Conservation (phyloP, 2,888 invertebrate species). For the Pyrocoelia pectoralis region DNA sequence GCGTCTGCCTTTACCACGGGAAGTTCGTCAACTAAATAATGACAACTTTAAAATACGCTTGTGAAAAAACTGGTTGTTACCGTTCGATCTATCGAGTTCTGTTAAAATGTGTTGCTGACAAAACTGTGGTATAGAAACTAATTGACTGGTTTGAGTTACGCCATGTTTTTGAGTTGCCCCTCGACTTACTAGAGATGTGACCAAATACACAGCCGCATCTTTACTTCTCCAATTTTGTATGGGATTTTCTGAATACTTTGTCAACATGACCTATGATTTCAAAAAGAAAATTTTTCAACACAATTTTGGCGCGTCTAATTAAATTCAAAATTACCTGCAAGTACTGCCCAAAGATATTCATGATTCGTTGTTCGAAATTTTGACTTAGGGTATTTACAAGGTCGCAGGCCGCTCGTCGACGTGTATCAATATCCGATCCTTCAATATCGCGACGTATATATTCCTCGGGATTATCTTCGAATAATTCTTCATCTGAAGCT, state of each 20-base stretch:
- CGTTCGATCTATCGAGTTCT: constrained; percentile 79
- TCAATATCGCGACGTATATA: constrained; percentile 96
- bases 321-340: constrained; percentile 68
- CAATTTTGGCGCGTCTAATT: neutral
- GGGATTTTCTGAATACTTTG: constrained; percentile 80
- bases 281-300: too few species aligned
- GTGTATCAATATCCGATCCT: constrained; percentile 97
- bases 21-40: constrained; percentile 77
- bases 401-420: constrained; percentile 96
- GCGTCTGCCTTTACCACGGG: constrained; percentile 97
- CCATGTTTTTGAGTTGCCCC: constrained; percentile 90
- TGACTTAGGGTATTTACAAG: constrained; percentile 90
- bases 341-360: constrained; percentile 87
- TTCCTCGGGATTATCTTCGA: constrained; percentile 98
- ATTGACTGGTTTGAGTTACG: constrained; percentile 87
- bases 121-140: constrained; percentile 91
- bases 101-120: constrained; percentile 86
- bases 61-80: constrained; percentile 58
- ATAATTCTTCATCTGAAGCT: constrained; percentile 94
- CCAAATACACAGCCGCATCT: constrained; percentile 95
- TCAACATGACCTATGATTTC: constrained; percentile 80
- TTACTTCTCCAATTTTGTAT: constrained; percentile 88
- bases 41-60: neutral
- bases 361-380: constrained; percentile 88
- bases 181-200: constrained; percentile 92